phyloP scores from a whole-genome alignment of 2,113 vertebrate genomes.

The Perca fluviatilis region DNA sequence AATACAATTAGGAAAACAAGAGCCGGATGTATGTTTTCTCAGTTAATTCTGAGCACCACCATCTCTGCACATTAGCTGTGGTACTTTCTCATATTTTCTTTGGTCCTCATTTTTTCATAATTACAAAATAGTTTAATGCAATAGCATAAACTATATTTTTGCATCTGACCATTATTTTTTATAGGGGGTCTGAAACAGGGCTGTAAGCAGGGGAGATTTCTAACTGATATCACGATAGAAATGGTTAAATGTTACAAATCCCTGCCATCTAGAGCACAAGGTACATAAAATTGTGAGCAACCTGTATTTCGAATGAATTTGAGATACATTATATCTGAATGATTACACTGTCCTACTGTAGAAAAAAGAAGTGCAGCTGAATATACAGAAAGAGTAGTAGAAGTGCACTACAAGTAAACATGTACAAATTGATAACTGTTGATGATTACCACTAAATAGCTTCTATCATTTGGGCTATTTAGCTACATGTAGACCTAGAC shows the following conservation, averaged over 20 bases:
- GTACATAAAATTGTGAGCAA: not conserved
- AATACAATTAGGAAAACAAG: not conserved
- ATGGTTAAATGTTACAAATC: not conserved
- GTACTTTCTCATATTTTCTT: conserved; percentile 21
- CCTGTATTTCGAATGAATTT: not conserved
- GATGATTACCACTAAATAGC: not conserved
- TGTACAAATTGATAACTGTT: not conserved
- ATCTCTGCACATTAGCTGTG: not conserved
- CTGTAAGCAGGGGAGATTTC: not conserved
- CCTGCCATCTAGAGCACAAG: not conserved
- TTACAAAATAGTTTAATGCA: conserved; percentile 6
- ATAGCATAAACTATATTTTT: no score
- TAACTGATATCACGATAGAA: not conserved
- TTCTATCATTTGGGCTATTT: not conserved
- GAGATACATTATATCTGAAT: not conserved
- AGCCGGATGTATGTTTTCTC: conserved; percentile 2
- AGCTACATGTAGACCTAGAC: not conserved
- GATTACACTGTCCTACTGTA: not conserved
- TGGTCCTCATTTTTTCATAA: conserved; percentile 15
- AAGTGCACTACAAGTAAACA: not conserved
- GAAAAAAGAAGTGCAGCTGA: not conserved
- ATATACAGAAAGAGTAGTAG: not conserved
- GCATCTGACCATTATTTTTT: conserved; percentile 1
- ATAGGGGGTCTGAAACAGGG: not conserved
- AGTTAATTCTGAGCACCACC: not conserved